phyloP scores from a whole-genome alignment of 2,888 invertebrate species.

The Cataglyphis rosenhaueri region DNA sequence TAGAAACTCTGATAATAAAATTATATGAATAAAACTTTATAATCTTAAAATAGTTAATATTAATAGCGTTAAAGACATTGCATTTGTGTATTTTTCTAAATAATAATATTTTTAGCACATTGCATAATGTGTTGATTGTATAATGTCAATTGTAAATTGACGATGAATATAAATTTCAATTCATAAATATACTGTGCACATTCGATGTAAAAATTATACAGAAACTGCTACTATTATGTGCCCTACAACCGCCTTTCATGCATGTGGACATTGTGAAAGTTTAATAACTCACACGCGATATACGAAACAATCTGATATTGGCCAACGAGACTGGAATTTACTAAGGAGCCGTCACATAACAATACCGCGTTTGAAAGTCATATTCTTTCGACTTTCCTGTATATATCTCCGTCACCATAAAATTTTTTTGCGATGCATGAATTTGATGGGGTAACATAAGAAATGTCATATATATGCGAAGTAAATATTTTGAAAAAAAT shows the following conservation, averaged over 20 bases:
- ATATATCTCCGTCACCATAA: background rate
- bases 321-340: constrained; percentile 64
- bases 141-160: background rate
- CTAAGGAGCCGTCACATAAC: constrained; percentile 63
- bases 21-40: background rate
- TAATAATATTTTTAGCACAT: background rate
- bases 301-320: constrained; percentile 70
- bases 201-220: background rate
- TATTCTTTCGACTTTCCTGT: constrained; percentile 62
- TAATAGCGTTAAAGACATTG: background rate
- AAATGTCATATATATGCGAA: background rate
- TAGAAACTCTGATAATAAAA: background rate
- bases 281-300: constrained; percentile 66
- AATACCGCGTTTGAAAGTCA: constrained; percentile 26
- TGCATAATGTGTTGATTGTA: background rate
- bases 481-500: background rate
- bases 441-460: background rate
- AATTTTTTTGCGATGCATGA: background rate
- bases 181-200: background rate
- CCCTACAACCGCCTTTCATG: constrained; percentile 18
- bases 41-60: background rate
- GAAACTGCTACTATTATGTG: constrained; percentile 47
- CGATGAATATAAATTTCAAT: background rate
- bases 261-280: constrained; percentile 65
- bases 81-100: background rate